Evolutionary conservation across 2,113 vertebrate genomes (phyloP), one percentile per base, ranked within the genome.

Genomic region (Rhinoptilus africanus): DNA sequence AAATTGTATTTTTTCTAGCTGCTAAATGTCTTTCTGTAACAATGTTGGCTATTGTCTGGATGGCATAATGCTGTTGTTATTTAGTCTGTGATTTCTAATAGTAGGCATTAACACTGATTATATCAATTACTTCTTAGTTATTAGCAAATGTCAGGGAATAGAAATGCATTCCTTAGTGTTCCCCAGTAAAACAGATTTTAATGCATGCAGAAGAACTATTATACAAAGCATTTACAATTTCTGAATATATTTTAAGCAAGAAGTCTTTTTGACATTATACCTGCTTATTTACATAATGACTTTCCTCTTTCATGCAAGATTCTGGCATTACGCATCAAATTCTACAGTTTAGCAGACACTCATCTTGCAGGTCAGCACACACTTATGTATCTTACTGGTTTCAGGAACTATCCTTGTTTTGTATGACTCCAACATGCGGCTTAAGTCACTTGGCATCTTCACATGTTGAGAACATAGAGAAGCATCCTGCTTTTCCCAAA

Each of bases 51-150:
- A 19, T 88, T 91, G 56, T 67, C 68, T 78, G 12, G 50, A 16
- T 51, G 26, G 17, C 21, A 24, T 88, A 74, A 85, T 59, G 34
- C 26, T 72, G 20, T 85, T 72, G 22, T 85, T 77, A 57, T 64
- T 93, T 93, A 84, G 11, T 39, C 37, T 59, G 51, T 78, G 34
- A 72, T 71, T 85, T 92, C 81, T 90, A 72, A 85, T 60, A 83
- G 43, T 14, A 78, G 60, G 10, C 50, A 71, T 93, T 91, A 91
- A 62, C 50, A 62, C 45, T 54, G 64, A 81, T 95, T 87, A 81
- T 89, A 86, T 89, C 19, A 96, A 87, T 89, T 94, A 67, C 68
- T 93, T 64, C 30, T 86, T 89, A 15, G 5, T 84, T 89, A 83
- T 84, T 86, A 89, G 30, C 35, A 91, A 91, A 80, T 69, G 45